phyloP scores from a whole-genome alignment of 2,797 vertebrate genomes.

The Poeciliopsis paucimaculata region DNA sequence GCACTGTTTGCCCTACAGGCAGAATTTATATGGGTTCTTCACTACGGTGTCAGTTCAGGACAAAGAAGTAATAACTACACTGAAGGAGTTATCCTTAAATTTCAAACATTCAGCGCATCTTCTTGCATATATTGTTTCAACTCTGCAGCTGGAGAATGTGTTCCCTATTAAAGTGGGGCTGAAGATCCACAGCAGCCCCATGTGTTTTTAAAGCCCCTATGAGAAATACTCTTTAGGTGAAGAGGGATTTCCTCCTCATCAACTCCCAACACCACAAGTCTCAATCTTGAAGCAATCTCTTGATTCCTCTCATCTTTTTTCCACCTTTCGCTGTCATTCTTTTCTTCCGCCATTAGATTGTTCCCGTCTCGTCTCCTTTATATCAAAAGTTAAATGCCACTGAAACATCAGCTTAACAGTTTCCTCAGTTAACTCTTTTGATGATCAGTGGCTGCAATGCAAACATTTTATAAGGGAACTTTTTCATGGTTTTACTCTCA shows the following conservation, averaged over 20 bases:
- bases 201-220: constrained; percentile 56
- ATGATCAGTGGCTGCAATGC: neutral
- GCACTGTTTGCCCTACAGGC: neutral
- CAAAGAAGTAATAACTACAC: neutral
- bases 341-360: constrained; percentile 36
- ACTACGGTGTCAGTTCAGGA: constrained; percentile 4
- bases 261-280: constrained; percentile 49
- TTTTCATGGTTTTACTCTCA: neutral
- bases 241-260: constrained; percentile 73
- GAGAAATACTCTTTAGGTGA: constrained; percentile 59
- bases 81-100: constrained; percentile 23
- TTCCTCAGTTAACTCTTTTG: neutral
- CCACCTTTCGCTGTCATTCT: constrained; percentile 41
- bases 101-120: constrained; percentile 17
- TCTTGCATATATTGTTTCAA: constrained; percentile 22
- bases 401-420: neutral
- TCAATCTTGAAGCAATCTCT: constrained; percentile 40
- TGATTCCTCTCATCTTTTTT: constrained; percentile 44
- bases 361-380: constrained; percentile 30
- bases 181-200: constrained; percentile 44
- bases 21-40: constrained; percentile 3
- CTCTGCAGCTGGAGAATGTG: constrained; percentile 51
- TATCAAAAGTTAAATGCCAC: constrained; percentile 18
- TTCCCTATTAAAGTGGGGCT: constrained; percentile 52
- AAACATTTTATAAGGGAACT: neutral